These are phyloP conservation scores for Ormyrus nitidulus DNA, from an alignment of 2,888 invertebrate species.

Conservation along the genomic window DNA sequence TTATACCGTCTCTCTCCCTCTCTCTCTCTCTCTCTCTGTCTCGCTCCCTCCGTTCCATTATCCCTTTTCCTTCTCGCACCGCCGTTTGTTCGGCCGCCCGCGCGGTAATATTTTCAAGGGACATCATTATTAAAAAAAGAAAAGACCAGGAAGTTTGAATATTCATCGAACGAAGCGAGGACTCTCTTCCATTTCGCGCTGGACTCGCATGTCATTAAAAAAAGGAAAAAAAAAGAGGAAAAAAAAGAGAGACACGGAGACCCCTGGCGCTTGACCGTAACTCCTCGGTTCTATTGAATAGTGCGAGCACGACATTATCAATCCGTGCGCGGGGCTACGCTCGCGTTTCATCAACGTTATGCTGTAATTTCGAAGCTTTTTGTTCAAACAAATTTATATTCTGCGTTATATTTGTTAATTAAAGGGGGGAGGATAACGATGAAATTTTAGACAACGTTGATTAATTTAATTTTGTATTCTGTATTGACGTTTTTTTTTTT, in stretches of 20 bases:
- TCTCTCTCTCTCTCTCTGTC: constrained; percentile 26
- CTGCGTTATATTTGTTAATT: constrained; percentile 31
- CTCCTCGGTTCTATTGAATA: constrained; percentile 31
- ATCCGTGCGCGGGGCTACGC: neutral
- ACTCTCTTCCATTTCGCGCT: constrained; percentile 33
- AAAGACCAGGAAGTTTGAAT: constrained; percentile 63
- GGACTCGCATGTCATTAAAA: constrained; percentile 34
- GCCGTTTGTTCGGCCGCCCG: neutral
- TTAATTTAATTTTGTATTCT: no score
- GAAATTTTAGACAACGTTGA: no score
- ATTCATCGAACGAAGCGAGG: constrained; percentile 53
- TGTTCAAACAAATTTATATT: constrained; percentile 29
- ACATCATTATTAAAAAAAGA: constrained; percentile 47
- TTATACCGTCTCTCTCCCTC: constrained; percentile 49
- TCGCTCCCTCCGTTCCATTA: constrained; percentile 36
- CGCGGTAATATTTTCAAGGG: constrained; percentile 36
- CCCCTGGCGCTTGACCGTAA: constrained; percentile 3
- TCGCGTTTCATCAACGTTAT: neutral
- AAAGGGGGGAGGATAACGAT: neutral
- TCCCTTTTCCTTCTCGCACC: constrained; percentile 28
- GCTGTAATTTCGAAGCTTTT: constrained; percentile 10
- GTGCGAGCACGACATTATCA: constrained; percentile 7
- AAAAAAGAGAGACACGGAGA: neutral
- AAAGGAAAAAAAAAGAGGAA: neutral
- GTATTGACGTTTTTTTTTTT: no score